Conservation (phyloP, 2,113 vertebrate species). For the Ahaetulla prasina region DNA sequence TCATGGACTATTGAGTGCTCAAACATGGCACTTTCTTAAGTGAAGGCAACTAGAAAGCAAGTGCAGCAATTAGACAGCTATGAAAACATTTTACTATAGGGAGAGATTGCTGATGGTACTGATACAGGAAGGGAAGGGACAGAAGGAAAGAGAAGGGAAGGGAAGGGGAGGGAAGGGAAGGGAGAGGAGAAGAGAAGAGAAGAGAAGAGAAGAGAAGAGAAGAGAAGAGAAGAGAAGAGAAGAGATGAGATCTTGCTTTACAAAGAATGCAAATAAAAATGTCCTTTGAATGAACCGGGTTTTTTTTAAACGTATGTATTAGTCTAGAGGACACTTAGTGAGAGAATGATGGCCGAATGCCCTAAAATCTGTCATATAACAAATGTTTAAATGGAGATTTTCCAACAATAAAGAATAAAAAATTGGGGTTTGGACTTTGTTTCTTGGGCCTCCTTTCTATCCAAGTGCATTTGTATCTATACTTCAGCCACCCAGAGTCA, state of each 20-base stretch:
- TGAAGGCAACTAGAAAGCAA: conserved; percentile 31
- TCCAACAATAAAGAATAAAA: not conserved
- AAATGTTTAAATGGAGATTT: not conserved
- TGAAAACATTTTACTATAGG: conserved; percentile 43
- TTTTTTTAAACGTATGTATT: not conserved
- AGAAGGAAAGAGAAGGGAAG: not conserved
- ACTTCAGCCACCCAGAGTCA: no score
- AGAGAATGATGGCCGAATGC: not conserved
- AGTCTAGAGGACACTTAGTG: not conserved
- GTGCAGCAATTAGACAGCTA: conserved; percentile 54
- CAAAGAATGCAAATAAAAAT: not conserved
- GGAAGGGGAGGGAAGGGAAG: not conserved
- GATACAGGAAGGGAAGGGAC: not conserved
- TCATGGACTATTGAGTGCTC: conserved; percentile 48
- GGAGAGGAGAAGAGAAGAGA: not conserved
- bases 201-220: not conserved
- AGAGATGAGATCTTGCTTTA: not conserved
- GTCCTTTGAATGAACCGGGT: not conserved
- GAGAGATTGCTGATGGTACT: not conserved
- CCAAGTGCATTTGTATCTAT: not conserved
- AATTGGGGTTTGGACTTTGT: not conserved
- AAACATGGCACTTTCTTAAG: conserved; percentile 35
- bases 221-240: not conserved
- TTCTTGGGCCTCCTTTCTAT: not conserved
- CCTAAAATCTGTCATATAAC: not conserved